Evolutionary conservation across 2,888 invertebrate species (phyloP).

Genomic region (Drosophila picticornis): DNA sequence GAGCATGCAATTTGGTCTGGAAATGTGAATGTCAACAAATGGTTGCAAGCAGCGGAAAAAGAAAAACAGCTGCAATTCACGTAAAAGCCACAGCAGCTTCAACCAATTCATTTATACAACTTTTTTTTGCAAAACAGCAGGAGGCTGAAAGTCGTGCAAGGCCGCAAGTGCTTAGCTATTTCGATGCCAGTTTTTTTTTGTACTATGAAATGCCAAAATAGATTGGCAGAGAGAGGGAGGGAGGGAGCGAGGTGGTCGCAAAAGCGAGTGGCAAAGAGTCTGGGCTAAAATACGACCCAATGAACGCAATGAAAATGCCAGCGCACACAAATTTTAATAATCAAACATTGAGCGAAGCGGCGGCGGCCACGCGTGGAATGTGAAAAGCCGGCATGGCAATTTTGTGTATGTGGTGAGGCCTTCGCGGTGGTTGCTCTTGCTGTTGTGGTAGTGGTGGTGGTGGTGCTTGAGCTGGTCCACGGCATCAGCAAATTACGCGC

Average conservation of each 20-base stretch:
- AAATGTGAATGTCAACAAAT: slow-evolving; percentile 29
- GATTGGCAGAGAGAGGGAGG: slow-evolving; percentile 1
- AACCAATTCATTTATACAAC: slow-evolving; percentile 36
- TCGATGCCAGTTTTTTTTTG: slow-evolving; percentile 41
- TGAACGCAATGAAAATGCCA: slow-evolving; percentile 75
- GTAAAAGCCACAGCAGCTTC: slow-evolving; percentile 19
- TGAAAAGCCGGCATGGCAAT: slow-evolving; percentile 65
- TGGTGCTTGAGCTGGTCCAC: slow-evolving; percentile 32
- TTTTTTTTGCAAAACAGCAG: slow-evolving; percentile 41
- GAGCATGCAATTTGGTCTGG: slow-evolving; percentile 24
- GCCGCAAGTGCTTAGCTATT: slow-evolving; percentile 50
- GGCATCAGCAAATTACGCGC: slow-evolving; percentile 56
- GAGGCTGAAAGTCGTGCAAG: slow-evolving; percentile 14
- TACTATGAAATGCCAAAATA: slow-evolving; percentile 38
- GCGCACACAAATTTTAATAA: slow-evolving; percentile 75
- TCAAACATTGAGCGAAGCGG: slow-evolving; percentile 61
- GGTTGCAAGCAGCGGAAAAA: neutral
- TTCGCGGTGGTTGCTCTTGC: neutral
- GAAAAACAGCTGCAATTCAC: slow-evolving; percentile 18
- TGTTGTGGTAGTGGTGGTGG: slow-evolving; percentile 13
- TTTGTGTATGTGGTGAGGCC: slow-evolving; percentile 24
- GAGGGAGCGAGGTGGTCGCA: neutral
- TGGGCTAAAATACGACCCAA: slow-evolving; percentile 58
- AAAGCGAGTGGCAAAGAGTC: slow-evolving; percentile 8
- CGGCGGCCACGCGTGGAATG: slow-evolving; percentile 73